These are phyloP conservation scores for Drosophila sulfurigaster DNA, from an alignment of 1,140 invertebrate genomes.

Conservation along the genomic window DNA sequence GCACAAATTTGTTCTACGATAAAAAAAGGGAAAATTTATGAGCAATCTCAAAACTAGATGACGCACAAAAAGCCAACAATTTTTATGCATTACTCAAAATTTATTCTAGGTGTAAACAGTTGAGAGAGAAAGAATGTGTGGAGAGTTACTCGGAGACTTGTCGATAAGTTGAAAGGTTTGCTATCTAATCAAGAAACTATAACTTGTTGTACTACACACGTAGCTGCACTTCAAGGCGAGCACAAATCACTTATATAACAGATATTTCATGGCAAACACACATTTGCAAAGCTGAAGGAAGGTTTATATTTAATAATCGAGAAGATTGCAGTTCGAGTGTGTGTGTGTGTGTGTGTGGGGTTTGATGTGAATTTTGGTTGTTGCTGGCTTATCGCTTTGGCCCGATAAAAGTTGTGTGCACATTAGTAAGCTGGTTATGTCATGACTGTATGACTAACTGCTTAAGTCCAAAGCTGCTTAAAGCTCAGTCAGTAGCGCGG, in stretches of 20 bases:
- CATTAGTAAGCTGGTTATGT: slow-evolving; percentile 33
- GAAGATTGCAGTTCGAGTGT: slow-evolving; percentile 15
- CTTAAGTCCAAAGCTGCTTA: slow-evolving; percentile 29
- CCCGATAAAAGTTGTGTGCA: slow-evolving; percentile 28
- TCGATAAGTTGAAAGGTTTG: slow-evolving; percentile 29
- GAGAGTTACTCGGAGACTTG: not conserved
- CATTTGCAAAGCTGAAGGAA: slow-evolving; percentile 26
- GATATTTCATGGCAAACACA: slow-evolving; percentile 2
- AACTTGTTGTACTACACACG: slow-evolving; percentile 8
- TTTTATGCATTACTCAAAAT: not conserved
- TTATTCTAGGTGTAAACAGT: not conserved
- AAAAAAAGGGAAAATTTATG: not conserved
- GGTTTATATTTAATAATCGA: slow-evolving; percentile 44
- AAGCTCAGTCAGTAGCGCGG: slow-evolving; percentile 6
- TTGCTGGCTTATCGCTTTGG: slow-evolving; percentile 28
- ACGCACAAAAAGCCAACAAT: not conserved
- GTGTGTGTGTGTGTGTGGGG: not conserved
- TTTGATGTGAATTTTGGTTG: slow-evolving; percentile 24
- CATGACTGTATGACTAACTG: slow-evolving; percentile 36
- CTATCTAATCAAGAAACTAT: slow-evolving; percentile 46
- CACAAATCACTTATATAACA: not conserved
- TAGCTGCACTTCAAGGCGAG: slow-evolving; percentile 27
- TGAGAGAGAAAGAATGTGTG: not conserved
- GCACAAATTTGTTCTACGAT: not conserved
- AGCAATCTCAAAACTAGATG: not conserved